These are phyloP conservation scores for Paracentrotus lividus DNA, from an alignment of 53 echinoderm and acorn worm species.

Conservation along the genomic window DNA sequence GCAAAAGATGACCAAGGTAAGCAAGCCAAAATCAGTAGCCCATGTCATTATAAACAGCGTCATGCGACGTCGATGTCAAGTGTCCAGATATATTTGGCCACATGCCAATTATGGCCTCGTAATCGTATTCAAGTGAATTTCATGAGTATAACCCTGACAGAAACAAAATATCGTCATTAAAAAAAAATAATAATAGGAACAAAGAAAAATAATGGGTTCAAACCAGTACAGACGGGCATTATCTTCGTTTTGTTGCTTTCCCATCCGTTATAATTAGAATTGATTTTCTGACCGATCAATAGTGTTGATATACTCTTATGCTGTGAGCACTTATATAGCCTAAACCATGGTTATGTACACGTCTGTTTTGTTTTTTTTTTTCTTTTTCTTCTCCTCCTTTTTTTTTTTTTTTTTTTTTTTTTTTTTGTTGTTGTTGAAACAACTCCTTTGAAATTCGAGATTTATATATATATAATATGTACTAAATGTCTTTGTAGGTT, in stretches of 20 bases:
- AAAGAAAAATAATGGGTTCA: background rate
- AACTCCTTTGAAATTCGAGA: too few relatives aligned
- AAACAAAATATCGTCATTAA: background rate
- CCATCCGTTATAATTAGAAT: background rate
- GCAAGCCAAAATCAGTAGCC: background rate
- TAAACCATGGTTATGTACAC: background rate
- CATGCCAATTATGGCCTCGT: background rate
- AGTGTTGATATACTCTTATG: background rate
- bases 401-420: background rate
- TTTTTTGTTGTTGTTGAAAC: background rate
- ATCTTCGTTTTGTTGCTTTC: background rate
- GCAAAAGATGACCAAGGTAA: background rate
- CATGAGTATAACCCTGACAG: background rate
- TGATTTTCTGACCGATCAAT: background rate
- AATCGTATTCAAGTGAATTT: background rate
- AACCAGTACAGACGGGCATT: background rate
- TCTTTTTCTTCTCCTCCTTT: background rate
- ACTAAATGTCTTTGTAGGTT: too few relatives aligned
- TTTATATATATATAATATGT: too few relatives aligned
- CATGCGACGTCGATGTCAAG: background rate
- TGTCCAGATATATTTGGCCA: background rate
- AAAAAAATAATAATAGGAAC: too few relatives aligned
- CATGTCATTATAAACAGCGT: background rate
- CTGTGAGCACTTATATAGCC: background rate
- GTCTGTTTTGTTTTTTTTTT: background rate